Evolutionary conservation across 2,797 vertebrate genomes (phyloP).

Genomic region (Brotula barbata): DNA sequence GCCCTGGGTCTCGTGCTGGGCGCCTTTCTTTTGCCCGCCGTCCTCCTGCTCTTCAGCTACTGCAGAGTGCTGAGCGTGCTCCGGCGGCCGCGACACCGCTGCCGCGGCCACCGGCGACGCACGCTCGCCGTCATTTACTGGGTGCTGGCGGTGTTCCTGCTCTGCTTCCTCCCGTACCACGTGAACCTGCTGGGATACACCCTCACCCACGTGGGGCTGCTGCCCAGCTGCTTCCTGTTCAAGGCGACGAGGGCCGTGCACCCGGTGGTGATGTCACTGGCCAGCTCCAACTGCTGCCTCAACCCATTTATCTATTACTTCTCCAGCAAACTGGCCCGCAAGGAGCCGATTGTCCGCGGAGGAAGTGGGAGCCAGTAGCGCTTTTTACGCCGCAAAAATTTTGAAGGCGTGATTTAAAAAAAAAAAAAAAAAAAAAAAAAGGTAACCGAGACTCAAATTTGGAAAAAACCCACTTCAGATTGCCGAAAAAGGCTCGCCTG

Average conservation of each 20-base stretch:
- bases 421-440: too few species aligned
- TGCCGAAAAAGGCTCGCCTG: too few species aligned
- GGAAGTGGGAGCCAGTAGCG: conserved; percentile 45
- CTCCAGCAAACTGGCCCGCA: conserved; percentile 67
- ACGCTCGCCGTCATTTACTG: conserved; percentile 76
- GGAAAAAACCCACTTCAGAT: too few species aligned
- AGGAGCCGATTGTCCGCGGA: conserved; percentile 21
- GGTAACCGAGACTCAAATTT: too few species aligned
- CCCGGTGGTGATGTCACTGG: conserved; percentile 71
- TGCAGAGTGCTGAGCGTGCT: conserved; percentile 71
- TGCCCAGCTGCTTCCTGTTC: conserved; percentile 68
- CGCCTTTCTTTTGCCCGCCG: conserved; percentile 70
- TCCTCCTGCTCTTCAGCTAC: conserved; percentile 76
- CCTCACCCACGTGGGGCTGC: conserved; percentile 69
- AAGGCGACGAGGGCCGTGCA: conserved; percentile 65
- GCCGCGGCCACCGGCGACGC: conserved; percentile 45
- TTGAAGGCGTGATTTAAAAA: too few species aligned
- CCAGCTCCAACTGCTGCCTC: conserved; percentile 78
- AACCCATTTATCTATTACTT: conserved; percentile 80
- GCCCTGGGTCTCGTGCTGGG: conserved; percentile 67
- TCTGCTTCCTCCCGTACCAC: conserved; percentile 80
- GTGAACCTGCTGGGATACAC: conserved; percentile 77
- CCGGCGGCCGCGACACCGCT: conserved; percentile 41
- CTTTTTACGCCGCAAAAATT: background rate
- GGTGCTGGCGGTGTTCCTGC: conserved; percentile 74